Base-by-base conservation (phyloP, 2,888 invertebrate species). In the Eretmocerus hayati region DNA sequence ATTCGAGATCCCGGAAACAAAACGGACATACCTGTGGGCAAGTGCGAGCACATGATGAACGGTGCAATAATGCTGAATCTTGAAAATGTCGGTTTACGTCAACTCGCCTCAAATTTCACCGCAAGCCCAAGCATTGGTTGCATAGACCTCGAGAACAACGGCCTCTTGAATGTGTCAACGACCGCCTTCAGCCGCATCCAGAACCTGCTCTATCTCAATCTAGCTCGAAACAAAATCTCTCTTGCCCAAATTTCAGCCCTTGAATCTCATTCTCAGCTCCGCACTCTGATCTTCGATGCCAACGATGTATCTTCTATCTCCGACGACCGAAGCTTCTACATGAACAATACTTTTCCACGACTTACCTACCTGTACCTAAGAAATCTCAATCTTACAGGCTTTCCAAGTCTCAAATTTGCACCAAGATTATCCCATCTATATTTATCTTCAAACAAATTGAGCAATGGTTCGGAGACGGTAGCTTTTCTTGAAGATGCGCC, bases 351-450 rank as follows among this genome's bases (percentile, higher is more conserved):
- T 6, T 62, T 64, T 46, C 62, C 60, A 0, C 21, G 50, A 2
- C 18, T 65, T 15, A 45, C 57, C 18, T 54, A 62, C 37, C 48
- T 65, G 5, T 60, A 62, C 36, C 44, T 64, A 0, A 55, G 64
- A 2, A 57, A 59, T 9, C 60, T 60, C 42, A 39, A 48, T 13
- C 9, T 64, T 0, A 33, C 50, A 11, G 53, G 48, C 21, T 45
- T 62, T 16, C 53, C 58, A 8, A 41, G 59, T 0, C 31, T 50
- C 5, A 46, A 30, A 4, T 44, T 57, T 16, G 61, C 63, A 20
- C 65, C 65, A 9, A 43, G 36, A 20, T 33, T 65, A 6, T 59
- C 54, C 3, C 59, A 63, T 39, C 52, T 65, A 0, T 63, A 62
- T n/a, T 41, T 64, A 5, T 62, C 63, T 3, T 59, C 61, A 43